These are phyloP conservation scores for Radopholus similis DNA, from an alignment of 1,140 invertebrate species.

Conservation along the genomic window DNA sequence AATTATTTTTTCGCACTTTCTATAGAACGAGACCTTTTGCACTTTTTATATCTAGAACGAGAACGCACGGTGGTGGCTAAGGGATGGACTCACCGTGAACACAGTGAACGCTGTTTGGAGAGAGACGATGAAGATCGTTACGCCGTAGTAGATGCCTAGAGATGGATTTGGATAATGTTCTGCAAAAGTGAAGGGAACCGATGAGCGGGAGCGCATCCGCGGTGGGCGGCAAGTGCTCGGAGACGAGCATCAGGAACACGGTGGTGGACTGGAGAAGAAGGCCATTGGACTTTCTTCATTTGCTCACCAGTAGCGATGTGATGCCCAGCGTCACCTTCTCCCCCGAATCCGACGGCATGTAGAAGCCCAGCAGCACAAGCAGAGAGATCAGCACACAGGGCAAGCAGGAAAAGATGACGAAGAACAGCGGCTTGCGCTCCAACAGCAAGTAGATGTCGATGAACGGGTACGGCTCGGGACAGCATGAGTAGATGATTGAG, in stretches of 20 bases:
- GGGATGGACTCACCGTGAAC: slow-evolving; percentile 55
- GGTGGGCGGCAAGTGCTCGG: slow-evolving; percentile 82
- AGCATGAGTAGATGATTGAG: slow-evolving; percentile 66
- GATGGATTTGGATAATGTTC: slow-evolving; percentile 57
- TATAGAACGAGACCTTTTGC: too few species aligned
- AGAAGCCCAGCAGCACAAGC: slow-evolving; percentile 80
- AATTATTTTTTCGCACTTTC: too few species aligned
- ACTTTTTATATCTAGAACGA: too few species aligned
- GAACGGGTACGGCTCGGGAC: slow-evolving; percentile 62
- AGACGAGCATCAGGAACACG: slow-evolving; percentile 85
- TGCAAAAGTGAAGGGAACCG: slow-evolving; percentile 67
- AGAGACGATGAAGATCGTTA: slow-evolving; percentile 82
- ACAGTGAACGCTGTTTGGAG: slow-evolving; percentile 78
- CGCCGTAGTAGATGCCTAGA: slow-evolving; percentile 78
- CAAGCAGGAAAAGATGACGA: slow-evolving; percentile 83
- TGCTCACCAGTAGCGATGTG: slow-evolving; percentile 79
- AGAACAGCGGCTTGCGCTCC: slow-evolving; percentile 77
- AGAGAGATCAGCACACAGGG: slow-evolving; percentile 82
- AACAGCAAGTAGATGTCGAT: slow-evolving; percentile 69
- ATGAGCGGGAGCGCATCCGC: slow-evolving; percentile 81
- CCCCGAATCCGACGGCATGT: slow-evolving; percentile 83
- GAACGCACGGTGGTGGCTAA: too few species aligned
- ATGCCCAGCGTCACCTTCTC: slow-evolving; percentile 74
- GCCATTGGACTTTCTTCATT: too few species aligned
- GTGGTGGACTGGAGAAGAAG: too few species aligned